Conservation (phyloP, 2,888 invertebrate genomes). For the Agrotis puta region DNA sequence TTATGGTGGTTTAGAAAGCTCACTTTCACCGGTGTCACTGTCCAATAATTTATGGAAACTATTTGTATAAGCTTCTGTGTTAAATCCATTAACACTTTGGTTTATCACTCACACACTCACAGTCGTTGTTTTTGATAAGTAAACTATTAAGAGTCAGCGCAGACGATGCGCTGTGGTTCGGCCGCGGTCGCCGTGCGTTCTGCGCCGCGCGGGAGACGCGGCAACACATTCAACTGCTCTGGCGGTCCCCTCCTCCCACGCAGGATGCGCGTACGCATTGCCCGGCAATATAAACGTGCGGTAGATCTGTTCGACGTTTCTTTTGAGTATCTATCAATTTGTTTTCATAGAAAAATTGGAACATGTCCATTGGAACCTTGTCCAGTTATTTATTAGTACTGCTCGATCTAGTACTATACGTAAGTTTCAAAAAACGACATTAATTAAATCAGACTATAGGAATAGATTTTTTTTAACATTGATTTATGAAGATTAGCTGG, state of each 20-base stretch:
- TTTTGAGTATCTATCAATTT: conserved; percentile 32
- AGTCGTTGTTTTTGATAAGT: conserved; percentile 49
- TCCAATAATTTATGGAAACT: conserved; percentile 49
- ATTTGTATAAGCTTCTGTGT: conserved; percentile 51
- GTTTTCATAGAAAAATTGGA: conserved; percentile 29
- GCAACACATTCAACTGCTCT: conserved; percentile 70
- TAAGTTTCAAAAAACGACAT: too few relatives aligned
- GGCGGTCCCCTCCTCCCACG: conserved; percentile 71
- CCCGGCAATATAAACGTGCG: conserved; percentile 54
- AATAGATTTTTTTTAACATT: background rate
- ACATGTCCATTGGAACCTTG: conserved; percentile 8
- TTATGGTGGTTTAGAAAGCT: conserved; percentile 78
- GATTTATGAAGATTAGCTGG: background rate
- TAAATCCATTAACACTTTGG: conserved; percentile 64
- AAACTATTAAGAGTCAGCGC: conserved; percentile 34
- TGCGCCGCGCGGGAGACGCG: conserved; percentile 69
- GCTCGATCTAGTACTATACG: too few relatives aligned
- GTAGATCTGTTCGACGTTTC: conserved; percentile 34
- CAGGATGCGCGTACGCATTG: conserved; percentile 70
- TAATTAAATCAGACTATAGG: background rate
- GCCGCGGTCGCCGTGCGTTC: conserved; percentile 59
- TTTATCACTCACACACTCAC: conserved; percentile 48
- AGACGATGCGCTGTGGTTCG: conserved; percentile 48
- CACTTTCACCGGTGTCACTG: conserved; percentile 85
- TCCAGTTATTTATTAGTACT: background rate